phyloP scores from a whole-genome alignment of 2,113 vertebrate species.

The Dicrurus megarhynchus region DNA sequence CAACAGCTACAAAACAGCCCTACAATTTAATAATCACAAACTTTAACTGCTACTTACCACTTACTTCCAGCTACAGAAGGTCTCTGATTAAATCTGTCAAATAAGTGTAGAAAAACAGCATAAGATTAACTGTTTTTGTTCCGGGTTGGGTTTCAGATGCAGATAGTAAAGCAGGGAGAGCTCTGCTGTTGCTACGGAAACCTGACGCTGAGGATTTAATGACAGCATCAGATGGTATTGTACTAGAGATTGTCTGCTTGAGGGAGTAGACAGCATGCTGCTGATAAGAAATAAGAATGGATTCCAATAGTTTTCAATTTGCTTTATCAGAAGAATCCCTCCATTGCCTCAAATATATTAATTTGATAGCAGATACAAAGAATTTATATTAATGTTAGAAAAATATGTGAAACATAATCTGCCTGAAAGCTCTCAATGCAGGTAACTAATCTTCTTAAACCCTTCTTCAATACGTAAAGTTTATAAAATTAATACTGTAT shows the following conservation, averaged over 20 bases:
- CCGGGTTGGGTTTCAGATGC: background rate
- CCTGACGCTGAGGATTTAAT: constrained; percentile 65
- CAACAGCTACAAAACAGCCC: constrained; percentile 14
- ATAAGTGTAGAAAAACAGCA: background rate
- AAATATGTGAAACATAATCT: constrained; percentile 11
- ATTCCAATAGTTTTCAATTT: background rate
- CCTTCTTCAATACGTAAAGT: background rate
- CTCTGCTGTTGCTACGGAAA: constrained; percentile 74
- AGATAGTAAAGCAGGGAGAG: constrained; percentile 17
- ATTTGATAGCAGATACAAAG: background rate
- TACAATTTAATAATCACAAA: constrained; percentile 54
- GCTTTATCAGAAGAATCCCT: background rate
- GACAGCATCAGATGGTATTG: constrained; percentile 40
- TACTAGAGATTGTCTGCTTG: constrained; percentile 7
- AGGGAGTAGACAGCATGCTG: background rate
- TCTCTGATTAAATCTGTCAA: background rate
- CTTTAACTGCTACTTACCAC: constrained; percentile 42
- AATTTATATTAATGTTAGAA: background rate
- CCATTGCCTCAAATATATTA: constrained; percentile 8
- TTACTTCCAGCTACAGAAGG: constrained; percentile 29
- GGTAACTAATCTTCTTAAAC: background rate
- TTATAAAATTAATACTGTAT: background rate
- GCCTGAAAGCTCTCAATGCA: background rate
- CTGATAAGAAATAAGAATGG: background rate
- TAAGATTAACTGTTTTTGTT: constrained; percentile 26